Evolutionary conservation across 2,797 vertebrate genomes (phyloP), one percentile per base, ranked within the genome.

Genomic region (Micrastur ruficollis): DNA sequence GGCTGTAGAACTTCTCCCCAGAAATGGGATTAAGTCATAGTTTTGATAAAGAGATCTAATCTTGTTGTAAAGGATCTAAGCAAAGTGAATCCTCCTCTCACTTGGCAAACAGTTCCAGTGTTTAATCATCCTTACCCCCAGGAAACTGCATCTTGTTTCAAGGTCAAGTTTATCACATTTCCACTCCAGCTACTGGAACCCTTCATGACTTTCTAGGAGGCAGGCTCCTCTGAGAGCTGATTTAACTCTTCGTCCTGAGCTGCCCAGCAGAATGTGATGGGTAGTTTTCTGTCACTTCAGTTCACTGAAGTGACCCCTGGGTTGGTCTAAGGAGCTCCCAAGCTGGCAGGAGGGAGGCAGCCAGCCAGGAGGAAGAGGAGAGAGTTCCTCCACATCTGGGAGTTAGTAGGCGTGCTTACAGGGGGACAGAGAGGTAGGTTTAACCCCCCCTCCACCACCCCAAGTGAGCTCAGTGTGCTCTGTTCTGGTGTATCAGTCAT

Each of bases 21-120:
- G 85, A 97, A 97, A 90, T 75, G 46, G 65, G 66, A 93, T 95
- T 95, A 95, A 95, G 58, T 90, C 93, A 95, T 66, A 81, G 52
- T 34, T 74, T 95, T 95, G 93, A 93, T 85, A 80, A 87, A 76
- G 78, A 95, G 74, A 95, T 93, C 42, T 95, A 93, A 96, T 95
- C 93, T 88, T 81, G 2, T 62, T 87, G 58, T 81, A 93, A 44
- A 86, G 55, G 27, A 84, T 93, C 85, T 96, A 94, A 93, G 67
- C 72, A 73, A 88, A 78, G 58, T 71, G 81, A 95, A 88, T 95
- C 76, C 72, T 93, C 65, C 72, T 95, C 91, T 97, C 93, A 93
- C 87, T 90, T 93, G 92, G 87, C 85, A 93, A 91, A 95, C 34
- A 31, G 18, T 83, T 86, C 49, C 11, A 21, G 42, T 55, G 58